Percentiles rank a stretch among this genome's conserved stretches.
These are phyloP conservation scores for Macquaria australasica DNA, from an alignment of 2,113 vertebrate species.

Conservation along the genomic window DNA sequence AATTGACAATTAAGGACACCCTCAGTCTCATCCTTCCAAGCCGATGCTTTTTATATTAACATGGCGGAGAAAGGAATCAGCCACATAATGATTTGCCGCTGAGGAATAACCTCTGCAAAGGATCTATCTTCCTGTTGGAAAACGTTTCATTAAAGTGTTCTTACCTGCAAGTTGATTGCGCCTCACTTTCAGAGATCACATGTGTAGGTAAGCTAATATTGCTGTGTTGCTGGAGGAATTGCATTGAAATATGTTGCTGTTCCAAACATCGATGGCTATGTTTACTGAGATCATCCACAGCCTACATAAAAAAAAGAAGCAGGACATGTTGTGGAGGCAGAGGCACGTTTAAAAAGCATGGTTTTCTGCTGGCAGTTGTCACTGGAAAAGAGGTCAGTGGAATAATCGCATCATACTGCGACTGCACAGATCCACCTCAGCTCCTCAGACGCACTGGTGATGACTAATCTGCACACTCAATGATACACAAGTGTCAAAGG, in stretches of 20 bases:
- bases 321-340: conserved; percentile 16
- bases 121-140: conserved; percentile 46
- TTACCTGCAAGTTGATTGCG: conserved; percentile 60
- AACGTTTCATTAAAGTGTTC: conserved; percentile 65
- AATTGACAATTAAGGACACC: conserved; percentile 77
- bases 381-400: conserved; percentile 54
- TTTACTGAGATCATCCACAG: background rate
- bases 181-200: conserved; percentile 32
- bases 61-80: conserved; percentile 61
- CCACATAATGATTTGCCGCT: conserved; percentile 48
- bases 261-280: background rate
- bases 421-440: conserved; percentile 32
- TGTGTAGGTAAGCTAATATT: conserved; percentile 4
- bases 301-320: background rate
- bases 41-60: conserved; percentile 74
- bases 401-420: conserved; percentile 49
- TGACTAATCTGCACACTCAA: conserved; percentile 48
- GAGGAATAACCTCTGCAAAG: conserved; percentile 52
- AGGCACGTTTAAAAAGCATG: background rate
- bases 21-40: conserved; percentile 62
- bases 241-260: background rate
- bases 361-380: conserved; percentile 23
- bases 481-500: conserved; percentile 46
- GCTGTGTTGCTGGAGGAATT: background rate
- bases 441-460: conserved; percentile 33